Conservation (phyloP, 2,888 invertebrate genomes). For the Nephrocerus scutellatus region DNA sequence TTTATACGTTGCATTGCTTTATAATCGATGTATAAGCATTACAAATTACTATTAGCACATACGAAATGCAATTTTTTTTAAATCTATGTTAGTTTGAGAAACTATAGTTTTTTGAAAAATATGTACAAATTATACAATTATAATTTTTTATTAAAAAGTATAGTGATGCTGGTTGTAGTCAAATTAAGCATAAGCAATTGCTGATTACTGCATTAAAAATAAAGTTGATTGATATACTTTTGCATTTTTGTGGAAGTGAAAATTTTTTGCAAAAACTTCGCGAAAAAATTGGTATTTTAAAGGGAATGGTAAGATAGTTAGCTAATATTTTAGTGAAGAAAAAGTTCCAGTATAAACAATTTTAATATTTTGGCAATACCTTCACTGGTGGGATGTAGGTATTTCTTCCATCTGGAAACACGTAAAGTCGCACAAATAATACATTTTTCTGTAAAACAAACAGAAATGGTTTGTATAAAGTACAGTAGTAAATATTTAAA, state of each 20-base stretch:
- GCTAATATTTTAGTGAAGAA: conserved; percentile 23
- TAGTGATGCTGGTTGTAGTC: conserved; percentile 18
- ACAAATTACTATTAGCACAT: too few relatives aligned
- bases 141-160: conserved; percentile 22
- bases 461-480: conserved; percentile 24
- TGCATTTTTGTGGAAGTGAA: conserved; percentile 18
- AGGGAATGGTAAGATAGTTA: conserved; percentile 21
- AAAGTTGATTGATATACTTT: conserved; percentile 21
- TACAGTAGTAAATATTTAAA: too few relatives aligned
- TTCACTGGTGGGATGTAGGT: conserved; percentile 29
- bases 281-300: conserved; percentile 1
- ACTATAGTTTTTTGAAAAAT: too few relatives aligned
- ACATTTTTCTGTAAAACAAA: conserved; percentile 41
- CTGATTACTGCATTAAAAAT: conserved; percentile 21
- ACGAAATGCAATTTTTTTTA: too few relatives aligned
- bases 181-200: conserved; percentile 20
- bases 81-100: too few relatives aligned
- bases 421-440: conserved; percentile 26
- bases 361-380: conserved; percentile 28
- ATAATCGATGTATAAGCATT: too few relatives aligned
- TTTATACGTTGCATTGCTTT: too few relatives aligned
- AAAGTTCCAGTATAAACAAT: conserved; percentile 23
- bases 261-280: conserved; percentile 4
- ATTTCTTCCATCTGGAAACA: conserved; percentile 29
- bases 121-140: too few relatives aligned